These are phyloP conservation scores for Chalcosyrphus nemorum DNA, from an alignment of 2,888 invertebrate species.

Conservation along the genomic window DNA sequence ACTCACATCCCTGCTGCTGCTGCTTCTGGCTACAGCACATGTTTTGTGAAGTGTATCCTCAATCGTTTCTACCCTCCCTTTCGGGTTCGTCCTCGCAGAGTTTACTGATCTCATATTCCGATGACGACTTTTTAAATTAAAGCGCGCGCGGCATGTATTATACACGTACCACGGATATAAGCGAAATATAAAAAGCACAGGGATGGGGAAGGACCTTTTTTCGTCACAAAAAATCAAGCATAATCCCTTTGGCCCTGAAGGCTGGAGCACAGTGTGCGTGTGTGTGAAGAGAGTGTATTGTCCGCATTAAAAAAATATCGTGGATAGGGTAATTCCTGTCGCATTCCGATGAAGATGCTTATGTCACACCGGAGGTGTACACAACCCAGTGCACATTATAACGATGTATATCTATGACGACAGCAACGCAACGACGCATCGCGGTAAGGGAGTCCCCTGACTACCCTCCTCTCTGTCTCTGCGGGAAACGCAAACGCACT, in stretches of 20 bases:
- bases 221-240: conserved; percentile 1
- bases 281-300: conserved; percentile 53
- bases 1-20: conserved; percentile 17
- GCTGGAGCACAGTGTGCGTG: conserved; percentile 45
- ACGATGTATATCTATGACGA: conserved; percentile 30
- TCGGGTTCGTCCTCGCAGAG: conserved; percentile 24
- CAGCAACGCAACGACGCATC: conserved; percentile 2
- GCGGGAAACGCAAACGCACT: conserved; percentile 2
- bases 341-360: conserved; percentile 54
- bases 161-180: conserved; percentile 26
- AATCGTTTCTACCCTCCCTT: neutral
- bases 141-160: conserved; percentile 60
- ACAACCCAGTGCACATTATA: conserved; percentile 56
- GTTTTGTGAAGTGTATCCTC: conserved; percentile 40
- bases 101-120: conserved; percentile 72
- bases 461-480: neutral
- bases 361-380: conserved; percentile 34
- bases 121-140: conserved; percentile 68
- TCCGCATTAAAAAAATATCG: conserved; percentile 65
- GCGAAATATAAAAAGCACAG: conserved; percentile 42
- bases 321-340: conserved; percentile 61
- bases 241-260: conserved; percentile 47
- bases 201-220: conserved; percentile 14
- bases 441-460: conserved; percentile 22
- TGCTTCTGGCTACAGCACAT: conserved; percentile 21